Conservation (phyloP, 2,113 vertebrate species). For the Gila orcuttii region DNA sequence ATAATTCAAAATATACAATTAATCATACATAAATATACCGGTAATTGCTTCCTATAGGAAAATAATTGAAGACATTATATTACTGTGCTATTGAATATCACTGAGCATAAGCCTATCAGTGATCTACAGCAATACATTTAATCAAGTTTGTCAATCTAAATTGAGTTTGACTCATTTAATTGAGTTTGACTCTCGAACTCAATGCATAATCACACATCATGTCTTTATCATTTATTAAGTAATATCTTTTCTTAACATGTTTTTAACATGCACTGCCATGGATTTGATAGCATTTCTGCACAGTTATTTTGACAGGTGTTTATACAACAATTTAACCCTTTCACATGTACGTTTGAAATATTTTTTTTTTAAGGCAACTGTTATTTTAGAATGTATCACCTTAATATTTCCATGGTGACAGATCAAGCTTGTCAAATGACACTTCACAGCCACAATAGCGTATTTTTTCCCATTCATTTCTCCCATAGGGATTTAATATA, state of each 20-base stretch:
- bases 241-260: not conserved
- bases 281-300: not conserved
- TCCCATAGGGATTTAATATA: too few species aligned
- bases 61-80: not conserved
- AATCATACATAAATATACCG: not conserved
- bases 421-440: too few species aligned
- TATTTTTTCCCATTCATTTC: too few species aligned
- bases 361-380: too few species aligned
- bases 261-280: not conserved
- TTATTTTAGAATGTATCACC: too few species aligned
- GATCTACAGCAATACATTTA: constrained; percentile 15
- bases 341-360: not conserved
- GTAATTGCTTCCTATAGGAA: not conserved
- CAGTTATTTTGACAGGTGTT: not conserved
- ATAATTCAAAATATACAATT: not conserved
- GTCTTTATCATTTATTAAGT: not conserved
- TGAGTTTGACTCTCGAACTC: not conserved
- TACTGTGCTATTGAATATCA: not conserved
- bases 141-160: constrained; percentile 5
- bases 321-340: not conserved
- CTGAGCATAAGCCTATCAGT: not conserved
- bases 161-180: not conserved
- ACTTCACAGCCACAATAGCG: too few species aligned
- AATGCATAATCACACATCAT: not conserved
- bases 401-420: too few species aligned